Evolutionary conservation across 1,140 invertebrate genomes (phyloP).

Genomic region (Propsilocerus akamusi): DNA sequence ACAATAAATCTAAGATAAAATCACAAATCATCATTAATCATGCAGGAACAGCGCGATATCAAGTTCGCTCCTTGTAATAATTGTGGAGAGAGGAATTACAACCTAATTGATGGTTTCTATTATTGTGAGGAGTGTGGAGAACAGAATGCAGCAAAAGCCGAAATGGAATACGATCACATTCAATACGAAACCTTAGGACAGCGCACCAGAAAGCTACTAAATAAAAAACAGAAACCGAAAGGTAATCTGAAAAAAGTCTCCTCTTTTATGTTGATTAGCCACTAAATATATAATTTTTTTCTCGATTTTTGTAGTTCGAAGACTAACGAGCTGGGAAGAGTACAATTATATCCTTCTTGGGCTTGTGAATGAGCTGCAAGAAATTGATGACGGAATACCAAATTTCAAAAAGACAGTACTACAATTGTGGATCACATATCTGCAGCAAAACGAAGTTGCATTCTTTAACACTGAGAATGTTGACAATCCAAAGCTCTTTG

Average conservation of each 20-base stretch:
- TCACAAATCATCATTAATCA: too few species aligned
- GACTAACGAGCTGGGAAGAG: slow-evolving; percentile 42
- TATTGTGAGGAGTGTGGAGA: neutral
- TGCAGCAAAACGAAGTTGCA: slow-evolving; percentile 35
- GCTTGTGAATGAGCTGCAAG: slow-evolving; percentile 35
- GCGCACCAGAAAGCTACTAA: neutral
- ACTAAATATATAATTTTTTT: slow-evolving; percentile 4
- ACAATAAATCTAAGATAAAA: too few species aligned
- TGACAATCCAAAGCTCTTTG: slow-evolving; percentile 30
- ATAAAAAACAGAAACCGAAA: neutral
- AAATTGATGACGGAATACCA: slow-evolving; percentile 35
- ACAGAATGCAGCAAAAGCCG: neutral
- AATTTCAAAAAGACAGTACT: slow-evolving; percentile 34
- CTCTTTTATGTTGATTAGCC: too few species aligned
- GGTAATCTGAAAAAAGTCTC: neutral
- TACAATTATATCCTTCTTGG: slow-evolving; percentile 42
- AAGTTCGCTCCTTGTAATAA: neutral
- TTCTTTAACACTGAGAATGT: slow-evolving; percentile 27
- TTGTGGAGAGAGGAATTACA: neutral
- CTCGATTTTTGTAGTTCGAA: slow-evolving; percentile 11
- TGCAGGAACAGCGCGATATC: too few species aligned
- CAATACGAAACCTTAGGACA: neutral
- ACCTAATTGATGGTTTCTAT: neutral
- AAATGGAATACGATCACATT: neutral
- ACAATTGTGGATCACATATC: slow-evolving; percentile 42